phyloP scores from a whole-genome alignment of 1,140 invertebrate genomes.

The Drosophila miranda region DNA sequence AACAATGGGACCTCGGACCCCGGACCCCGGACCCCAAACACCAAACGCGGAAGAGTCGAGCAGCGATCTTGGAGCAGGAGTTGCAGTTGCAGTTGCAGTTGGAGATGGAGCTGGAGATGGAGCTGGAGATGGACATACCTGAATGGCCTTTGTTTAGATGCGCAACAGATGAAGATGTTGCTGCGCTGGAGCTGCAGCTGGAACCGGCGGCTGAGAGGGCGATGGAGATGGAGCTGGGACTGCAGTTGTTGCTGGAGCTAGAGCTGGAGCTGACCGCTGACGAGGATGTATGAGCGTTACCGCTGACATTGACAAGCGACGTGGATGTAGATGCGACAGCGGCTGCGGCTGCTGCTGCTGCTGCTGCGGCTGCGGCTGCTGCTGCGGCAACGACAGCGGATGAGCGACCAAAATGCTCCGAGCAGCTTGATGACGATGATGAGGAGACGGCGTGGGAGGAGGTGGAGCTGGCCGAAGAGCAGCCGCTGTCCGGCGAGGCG shows the following conservation, averaged over 20 bases:
- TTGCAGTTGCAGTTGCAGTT: constrained; percentile 21
- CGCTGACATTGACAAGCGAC: constrained; percentile 56
- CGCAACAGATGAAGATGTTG: constrained; percentile 70
- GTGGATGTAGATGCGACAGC: background rate
- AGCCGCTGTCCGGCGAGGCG: constrained; percentile 62
- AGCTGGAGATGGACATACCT: constrained; percentile 35
- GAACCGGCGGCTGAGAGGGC: constrained; percentile 6
- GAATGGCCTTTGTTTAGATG: constrained; percentile 67
- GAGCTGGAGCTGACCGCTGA: constrained; percentile 51
- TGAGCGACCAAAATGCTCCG: constrained; percentile 57
- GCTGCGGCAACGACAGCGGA: constrained; percentile 4
- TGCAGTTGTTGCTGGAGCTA: constrained; percentile 34
- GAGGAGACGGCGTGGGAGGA: constrained; percentile 55
- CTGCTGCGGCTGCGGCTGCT: background rate
- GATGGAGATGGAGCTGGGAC: constrained; percentile 11
- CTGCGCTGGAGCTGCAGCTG: constrained; percentile 36
- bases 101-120: constrained; percentile 3
- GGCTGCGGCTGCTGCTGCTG: too few species aligned
- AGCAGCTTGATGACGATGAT: constrained; percentile 67
- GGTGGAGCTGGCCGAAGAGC: constrained; percentile 49
- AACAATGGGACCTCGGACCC: constrained; percentile 25
- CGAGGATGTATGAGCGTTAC: constrained; percentile 44
- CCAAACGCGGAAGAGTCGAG: constrained; percentile 38
- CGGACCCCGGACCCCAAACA: background rate
- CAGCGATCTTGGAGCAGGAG: background rate